Conservation (phyloP, 2,113 vertebrate species). For the Rhinopithecus roxellana region DNA sequence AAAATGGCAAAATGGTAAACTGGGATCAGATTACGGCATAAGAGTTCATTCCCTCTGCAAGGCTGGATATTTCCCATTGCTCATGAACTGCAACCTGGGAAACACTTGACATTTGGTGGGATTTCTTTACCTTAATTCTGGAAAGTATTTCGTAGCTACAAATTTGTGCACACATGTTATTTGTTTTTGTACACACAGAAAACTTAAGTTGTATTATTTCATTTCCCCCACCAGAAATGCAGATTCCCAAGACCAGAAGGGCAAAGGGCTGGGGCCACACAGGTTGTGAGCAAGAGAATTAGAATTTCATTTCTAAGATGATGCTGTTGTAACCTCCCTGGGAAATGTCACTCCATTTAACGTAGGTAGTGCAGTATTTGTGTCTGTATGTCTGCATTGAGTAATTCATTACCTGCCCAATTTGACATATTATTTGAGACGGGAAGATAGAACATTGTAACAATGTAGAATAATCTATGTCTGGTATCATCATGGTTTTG, state of each 20-base stretch:
- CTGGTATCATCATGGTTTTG: neutral
- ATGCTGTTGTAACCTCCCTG: neutral
- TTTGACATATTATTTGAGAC: accelerated
- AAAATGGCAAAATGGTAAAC: neutral
- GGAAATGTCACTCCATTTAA: neutral
- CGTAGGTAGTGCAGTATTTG: accelerated
- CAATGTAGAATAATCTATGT: accelerated
- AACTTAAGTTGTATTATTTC: neutral
- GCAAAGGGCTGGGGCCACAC: accelerated
- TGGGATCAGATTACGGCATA: neutral
- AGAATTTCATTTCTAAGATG: accelerated
- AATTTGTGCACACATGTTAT: accelerated
- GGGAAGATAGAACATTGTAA: neutral
- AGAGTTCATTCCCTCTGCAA: neutral
- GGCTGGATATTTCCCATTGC: neutral
- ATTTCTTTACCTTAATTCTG: neutral
- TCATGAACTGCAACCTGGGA: neutral
- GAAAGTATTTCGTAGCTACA: neutral
- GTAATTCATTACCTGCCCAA: neutral
- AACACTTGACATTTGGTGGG: neutral
- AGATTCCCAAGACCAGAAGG: neutral
- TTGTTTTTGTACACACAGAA: neutral
- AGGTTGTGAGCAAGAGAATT: accelerated
- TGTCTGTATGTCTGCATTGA: accelerated
- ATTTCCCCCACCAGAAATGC: neutral